Percentiles rank a stretch among this genome's conserved stretches.
phyloP scores from a whole-genome alignment of 2,888 invertebrate species.

The Lottia gigantea region DNA sequence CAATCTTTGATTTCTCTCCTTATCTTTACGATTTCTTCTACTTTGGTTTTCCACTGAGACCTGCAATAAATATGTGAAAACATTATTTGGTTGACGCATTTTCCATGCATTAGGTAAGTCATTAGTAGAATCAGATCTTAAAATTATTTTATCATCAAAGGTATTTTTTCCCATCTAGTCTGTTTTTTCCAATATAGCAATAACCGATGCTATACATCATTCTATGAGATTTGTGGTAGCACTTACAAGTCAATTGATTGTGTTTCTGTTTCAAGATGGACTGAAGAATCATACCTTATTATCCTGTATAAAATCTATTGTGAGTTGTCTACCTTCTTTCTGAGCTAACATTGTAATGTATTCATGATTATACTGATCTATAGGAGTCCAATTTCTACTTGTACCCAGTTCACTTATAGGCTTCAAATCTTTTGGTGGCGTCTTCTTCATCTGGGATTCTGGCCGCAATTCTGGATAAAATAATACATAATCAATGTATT shows the following conservation, averaged over 20 bases:
- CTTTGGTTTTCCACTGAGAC: slow-evolving; percentile 49
- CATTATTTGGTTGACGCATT: too few relatives aligned
- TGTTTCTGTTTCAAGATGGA: too few relatives aligned
- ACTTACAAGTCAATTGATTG: too few relatives aligned
- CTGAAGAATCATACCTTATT: slow-evolving; percentile 28
- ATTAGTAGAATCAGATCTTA: too few relatives aligned
- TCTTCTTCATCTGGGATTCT: slow-evolving; percentile 34
- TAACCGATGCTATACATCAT: too few relatives aligned
- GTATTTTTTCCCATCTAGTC: too few relatives aligned
- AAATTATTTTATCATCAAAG: too few relatives aligned
- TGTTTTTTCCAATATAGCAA: too few relatives aligned
- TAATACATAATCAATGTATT: too few relatives aligned
- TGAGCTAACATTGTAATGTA: slow-evolving; percentile 45
- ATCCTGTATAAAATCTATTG: slow-evolving; percentile 22
- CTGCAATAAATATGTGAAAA: slow-evolving; percentile 23
- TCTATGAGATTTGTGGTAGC: too few relatives aligned
- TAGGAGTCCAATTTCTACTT: slow-evolving; percentile 56
- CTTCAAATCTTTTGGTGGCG: slow-evolving; percentile 31
- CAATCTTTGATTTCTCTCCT: slow-evolving; percentile 41
- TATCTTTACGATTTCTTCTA: slow-evolving; percentile 44
- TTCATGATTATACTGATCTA: slow-evolving; percentile 60
- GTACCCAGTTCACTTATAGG: slow-evolving; percentile 35
- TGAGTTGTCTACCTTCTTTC: neutral
- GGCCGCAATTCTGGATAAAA: slow-evolving; percentile 36
- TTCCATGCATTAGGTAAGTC: too few relatives aligned